A percentile compares a stretch with the other conserved stretches of the same genome.
Evolutionary conservation across 2,888 invertebrate species (phyloP).

Genomic region (Caenorhabditis zanzibari): DNA sequence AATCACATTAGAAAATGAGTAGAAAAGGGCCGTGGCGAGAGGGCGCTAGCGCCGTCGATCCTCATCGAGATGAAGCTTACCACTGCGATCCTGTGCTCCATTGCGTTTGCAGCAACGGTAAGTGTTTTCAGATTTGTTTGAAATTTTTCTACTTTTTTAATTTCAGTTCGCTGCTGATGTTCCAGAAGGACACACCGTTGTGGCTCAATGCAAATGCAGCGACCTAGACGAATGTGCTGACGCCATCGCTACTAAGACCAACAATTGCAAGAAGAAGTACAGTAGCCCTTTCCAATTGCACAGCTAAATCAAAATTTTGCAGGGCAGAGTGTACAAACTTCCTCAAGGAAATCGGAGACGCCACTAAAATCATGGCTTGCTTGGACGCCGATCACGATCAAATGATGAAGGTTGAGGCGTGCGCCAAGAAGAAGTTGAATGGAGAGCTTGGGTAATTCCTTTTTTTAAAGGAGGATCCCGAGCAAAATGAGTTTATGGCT

Average conservation of each 20-base stretch:
- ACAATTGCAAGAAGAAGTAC: slow-evolving; percentile 76
- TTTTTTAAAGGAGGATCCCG: no score
- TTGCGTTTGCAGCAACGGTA: slow-evolving; percentile 51
- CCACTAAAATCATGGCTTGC: slow-evolving; percentile 78
- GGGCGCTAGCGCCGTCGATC: slow-evolving; percentile 51
- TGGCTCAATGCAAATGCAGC: slow-evolving; percentile 78
- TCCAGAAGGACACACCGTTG: slow-evolving; percentile 68
- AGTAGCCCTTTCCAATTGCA: background rate
- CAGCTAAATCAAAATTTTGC: background rate
- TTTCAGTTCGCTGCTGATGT: slow-evolving; percentile 44
- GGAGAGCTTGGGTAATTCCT: slow-evolving; percentile 68
- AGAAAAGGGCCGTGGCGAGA: slow-evolving; percentile 51
- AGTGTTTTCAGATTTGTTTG: background rate
- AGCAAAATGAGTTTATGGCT: no score
- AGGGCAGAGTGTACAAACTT: slow-evolving; percentile 77
- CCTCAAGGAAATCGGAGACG: slow-evolving; percentile 79
- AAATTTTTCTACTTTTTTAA: background rate
- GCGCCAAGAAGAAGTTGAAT: slow-evolving; percentile 79
- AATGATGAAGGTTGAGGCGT: slow-evolving; percentile 79
- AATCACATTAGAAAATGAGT: slow-evolving; percentile 58
- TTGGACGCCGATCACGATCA: slow-evolving; percentile 78
- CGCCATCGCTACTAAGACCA: slow-evolving; percentile 72
- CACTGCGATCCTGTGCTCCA: slow-evolving; percentile 35
- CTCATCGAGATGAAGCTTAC: slow-evolving; percentile 42
- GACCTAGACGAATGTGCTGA: slow-evolving; percentile 78